A percentile compares a stretch with the other conserved stretches of the same genome.
Evolutionary conservation across 2,113 vertebrate genomes (phyloP).

Genomic region (Macrotis lagotis): DNA sequence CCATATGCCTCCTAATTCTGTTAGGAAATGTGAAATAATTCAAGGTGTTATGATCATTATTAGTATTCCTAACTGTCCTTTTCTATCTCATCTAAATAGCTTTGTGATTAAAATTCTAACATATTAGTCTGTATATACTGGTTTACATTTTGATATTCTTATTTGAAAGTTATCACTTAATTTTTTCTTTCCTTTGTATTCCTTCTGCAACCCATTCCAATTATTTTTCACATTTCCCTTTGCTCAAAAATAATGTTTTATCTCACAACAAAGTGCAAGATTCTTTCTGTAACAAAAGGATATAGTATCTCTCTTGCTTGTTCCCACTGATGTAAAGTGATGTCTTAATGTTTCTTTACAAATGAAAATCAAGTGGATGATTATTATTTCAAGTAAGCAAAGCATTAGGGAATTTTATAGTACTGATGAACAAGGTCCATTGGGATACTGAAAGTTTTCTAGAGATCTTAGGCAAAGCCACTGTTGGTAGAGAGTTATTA

Average conservation of each 20-base stretch:
- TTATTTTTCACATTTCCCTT: background rate
- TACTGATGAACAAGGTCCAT: conserved; percentile 1
- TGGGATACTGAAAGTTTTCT: background rate
- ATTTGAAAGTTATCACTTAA: background rate
- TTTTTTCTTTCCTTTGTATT: background rate
- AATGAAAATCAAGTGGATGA: background rate
- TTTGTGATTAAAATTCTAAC: background rate
- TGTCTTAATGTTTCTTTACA: background rate
- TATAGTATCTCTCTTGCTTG: background rate
- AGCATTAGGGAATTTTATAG: background rate
- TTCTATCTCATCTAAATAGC: background rate
- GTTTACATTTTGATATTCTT: background rate
- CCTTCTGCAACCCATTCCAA: background rate
- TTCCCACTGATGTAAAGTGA: background rate
- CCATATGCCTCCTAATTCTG: background rate
- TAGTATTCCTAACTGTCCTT: background rate
- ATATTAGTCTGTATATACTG: background rate
- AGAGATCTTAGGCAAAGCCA: conserved; percentile 11
- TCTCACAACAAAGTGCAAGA: background rate
- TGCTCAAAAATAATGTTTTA: background rate
- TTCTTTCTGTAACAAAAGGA: background rate
- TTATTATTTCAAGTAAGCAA: background rate
- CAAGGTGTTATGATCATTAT: background rate
- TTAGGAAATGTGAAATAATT: background rate
- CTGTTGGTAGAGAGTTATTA: background rate